A percentile compares a stretch with the other conserved stretches of the same genome.
phyloP scores from a whole-genome alignment of 2,888 invertebrate species.

The Leptinotarsa peninsularis region DNA sequence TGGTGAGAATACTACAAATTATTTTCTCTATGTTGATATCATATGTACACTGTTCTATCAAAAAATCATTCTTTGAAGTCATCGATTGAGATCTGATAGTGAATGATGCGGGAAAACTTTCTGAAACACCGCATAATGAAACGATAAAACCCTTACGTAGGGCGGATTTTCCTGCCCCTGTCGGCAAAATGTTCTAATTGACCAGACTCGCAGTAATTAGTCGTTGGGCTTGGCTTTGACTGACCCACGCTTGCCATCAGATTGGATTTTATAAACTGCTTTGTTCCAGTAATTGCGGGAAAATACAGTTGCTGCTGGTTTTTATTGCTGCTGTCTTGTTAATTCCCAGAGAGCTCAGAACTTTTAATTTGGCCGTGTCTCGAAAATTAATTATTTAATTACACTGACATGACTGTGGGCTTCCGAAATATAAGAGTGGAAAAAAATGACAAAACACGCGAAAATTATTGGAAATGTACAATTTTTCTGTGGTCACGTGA shows the following conservation, averaged over 20 bases:
- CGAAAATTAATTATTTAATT: slow-evolving; percentile 2
- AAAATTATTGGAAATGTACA: too few species aligned
- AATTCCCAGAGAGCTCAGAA: slow-evolving; percentile 41
- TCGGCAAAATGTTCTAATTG: slow-evolving; percentile 18
- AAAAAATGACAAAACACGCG: too few species aligned
- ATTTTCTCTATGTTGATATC: too few species aligned
- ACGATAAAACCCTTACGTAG: slow-evolving; percentile 6
- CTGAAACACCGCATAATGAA: slow-evolving; percentile 2
- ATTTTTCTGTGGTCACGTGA: too few species aligned
- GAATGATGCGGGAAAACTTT: not conserved
- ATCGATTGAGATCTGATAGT: too few species aligned
- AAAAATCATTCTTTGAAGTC: too few species aligned
- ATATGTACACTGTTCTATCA: too few species aligned
- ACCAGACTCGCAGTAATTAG: slow-evolving; percentile 15
- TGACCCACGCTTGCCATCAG: slow-evolving; percentile 29
- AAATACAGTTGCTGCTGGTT: slow-evolving; percentile 48
- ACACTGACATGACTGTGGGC: not conserved
- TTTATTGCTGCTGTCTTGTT: slow-evolving; percentile 46
- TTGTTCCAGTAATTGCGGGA: slow-evolving; percentile 48
- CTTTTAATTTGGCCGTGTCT: slow-evolving; percentile 26
- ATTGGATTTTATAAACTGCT: slow-evolving; percentile 56
- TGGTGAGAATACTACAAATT: too few species aligned
- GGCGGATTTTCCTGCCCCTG: slow-evolving; percentile 17
- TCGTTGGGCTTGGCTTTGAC: slow-evolving; percentile 13
- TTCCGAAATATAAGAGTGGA: too few species aligned